Base-by-base conservation (phyloP, 2,113 vertebrate species). In the Chloebia gouldiae region DNA sequence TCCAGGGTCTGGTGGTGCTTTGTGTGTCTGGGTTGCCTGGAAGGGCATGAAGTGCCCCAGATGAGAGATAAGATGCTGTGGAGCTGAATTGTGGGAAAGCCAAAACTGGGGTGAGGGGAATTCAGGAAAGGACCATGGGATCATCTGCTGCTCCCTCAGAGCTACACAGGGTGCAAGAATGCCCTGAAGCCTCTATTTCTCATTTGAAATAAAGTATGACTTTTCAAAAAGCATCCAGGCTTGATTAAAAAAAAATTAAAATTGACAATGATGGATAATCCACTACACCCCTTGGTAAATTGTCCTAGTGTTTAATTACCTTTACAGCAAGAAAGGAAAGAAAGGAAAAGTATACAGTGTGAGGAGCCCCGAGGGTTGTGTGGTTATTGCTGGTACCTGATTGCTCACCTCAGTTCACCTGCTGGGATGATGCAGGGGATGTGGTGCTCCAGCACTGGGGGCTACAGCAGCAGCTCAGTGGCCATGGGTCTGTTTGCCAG, bases 291-390 rank as follows among this genome's bases (percentile, higher is more conserved):
- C 39, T 82, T 59, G 75, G 82, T 93, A 92, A 93, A 88, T 88
- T 87, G 75, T 77, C 86, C 71, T 88, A 35, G 45, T 93, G 79
- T 88, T 97, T 96, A 96, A 90, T 94, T 95, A 92, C 85, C 79
- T 95, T 90, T 51, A 56, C 0, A 5, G 31, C 61, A 73, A 40
- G 31, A 82, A 86, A 49, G 10, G 44, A 66, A 70, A 70, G 50
- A 33, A 91, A 89, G 19, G 47, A 81, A 56, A 81, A 79, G 51
- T 73, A 59, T 49, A 66, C 15, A 30, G 40, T 13, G 15, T 76
- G 73, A 92, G 88, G 86, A 53, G 83, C 83, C 72, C 28, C 0
- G 2, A 65, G 86, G 59, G 11, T 15, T 18, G 37, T n/a, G 57
- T 73, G 50, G 61, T 59, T 76, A 33, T 51, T n/a, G 45, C 76